These are phyloP conservation scores for Caretta caretta DNA, from an alignment of 2,113 vertebrate genomes.

Conservation along the genomic window DNA sequence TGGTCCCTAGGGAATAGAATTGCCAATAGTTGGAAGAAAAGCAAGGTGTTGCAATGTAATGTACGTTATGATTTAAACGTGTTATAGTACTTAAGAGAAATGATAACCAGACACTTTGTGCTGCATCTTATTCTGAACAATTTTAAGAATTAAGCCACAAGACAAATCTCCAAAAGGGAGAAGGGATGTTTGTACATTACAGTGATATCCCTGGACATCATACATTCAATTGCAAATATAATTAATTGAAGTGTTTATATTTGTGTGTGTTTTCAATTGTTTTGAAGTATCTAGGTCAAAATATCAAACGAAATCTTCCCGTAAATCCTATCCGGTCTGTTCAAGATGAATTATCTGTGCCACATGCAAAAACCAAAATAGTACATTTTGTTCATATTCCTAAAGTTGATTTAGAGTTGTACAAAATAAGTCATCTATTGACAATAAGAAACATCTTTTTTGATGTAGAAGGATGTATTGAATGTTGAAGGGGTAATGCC, in stretches of 20 bases:
- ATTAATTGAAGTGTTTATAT: constrained; percentile 67
- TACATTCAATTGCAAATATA: constrained; percentile 74
- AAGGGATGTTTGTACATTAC: constrained; percentile 60
- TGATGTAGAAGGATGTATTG: not conserved
- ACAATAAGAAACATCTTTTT: not conserved
- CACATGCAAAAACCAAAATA: not conserved
- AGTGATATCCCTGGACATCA: constrained; percentile 56
- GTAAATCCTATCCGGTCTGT: constrained; percentile 5
- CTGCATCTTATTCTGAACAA: constrained; percentile 46
- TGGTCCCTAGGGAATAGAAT: constrained; percentile 37
- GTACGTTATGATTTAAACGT: constrained; percentile 62
- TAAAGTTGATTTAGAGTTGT: not conserved
- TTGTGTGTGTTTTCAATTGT: constrained; percentile 70
- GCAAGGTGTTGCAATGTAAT: constrained; percentile 53
- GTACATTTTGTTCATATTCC: not conserved
- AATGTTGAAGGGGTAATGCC: not conserved
- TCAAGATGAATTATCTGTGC: constrained; percentile 28
- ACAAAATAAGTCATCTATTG: not conserved
- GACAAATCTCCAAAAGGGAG: constrained; percentile 5
- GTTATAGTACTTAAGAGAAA: constrained; percentile 1
- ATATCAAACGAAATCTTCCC: constrained; percentile 1
- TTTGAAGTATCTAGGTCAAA: constrained; percentile 72
- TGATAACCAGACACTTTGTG: constrained; percentile 67
- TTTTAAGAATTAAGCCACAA: constrained; percentile 48
- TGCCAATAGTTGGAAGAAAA: constrained; percentile 47